Conservation (phyloP, 2,888 invertebrate species). For the Coecobrya sp. region DNA sequence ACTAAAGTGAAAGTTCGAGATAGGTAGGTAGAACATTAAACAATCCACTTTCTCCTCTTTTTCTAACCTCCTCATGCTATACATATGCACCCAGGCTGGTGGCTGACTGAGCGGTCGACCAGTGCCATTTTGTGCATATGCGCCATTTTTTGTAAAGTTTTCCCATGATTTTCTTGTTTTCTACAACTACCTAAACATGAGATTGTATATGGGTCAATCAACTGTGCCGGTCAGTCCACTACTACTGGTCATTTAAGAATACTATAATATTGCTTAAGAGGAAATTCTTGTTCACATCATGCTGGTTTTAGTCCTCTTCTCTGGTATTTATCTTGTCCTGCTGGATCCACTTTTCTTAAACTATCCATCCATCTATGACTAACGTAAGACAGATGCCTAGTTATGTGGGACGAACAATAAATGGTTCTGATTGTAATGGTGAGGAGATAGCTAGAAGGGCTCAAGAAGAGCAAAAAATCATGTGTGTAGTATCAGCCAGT, state of each 20-base stretch:
- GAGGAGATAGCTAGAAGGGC: neutral
- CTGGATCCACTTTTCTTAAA: neutral
- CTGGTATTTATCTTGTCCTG: neutral
- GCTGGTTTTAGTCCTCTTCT: neutral
- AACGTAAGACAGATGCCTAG: neutral
- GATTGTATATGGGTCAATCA: slow-evolving; percentile 63
- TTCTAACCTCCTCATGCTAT: no score
- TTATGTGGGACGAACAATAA: neutral
- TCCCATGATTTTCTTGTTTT: neutral
- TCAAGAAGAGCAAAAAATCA: neutral
- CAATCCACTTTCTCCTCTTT: neutral
- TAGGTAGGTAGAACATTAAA: neutral
- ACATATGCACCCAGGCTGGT: neutral
- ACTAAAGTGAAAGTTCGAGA: neutral
- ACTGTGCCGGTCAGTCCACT: slow-evolving; percentile 29
- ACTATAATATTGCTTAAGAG: neutral
- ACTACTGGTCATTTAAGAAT: neutral
- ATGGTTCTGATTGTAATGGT: slow-evolving; percentile 7
- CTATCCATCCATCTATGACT: neutral
- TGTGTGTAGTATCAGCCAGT: neutral
- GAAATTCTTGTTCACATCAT: no score
- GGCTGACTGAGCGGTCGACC: neutral
- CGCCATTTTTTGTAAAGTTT: slow-evolving; percentile 30
- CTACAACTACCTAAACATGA: neutral
- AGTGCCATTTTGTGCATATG: slow-evolving; percentile 47